A percentile compares a stretch with the other conserved stretches of the same genome.
These are phyloP conservation scores for Argyresthia albistria DNA, from an alignment of 2,888 invertebrate species.

Conservation along the genomic window DNA sequence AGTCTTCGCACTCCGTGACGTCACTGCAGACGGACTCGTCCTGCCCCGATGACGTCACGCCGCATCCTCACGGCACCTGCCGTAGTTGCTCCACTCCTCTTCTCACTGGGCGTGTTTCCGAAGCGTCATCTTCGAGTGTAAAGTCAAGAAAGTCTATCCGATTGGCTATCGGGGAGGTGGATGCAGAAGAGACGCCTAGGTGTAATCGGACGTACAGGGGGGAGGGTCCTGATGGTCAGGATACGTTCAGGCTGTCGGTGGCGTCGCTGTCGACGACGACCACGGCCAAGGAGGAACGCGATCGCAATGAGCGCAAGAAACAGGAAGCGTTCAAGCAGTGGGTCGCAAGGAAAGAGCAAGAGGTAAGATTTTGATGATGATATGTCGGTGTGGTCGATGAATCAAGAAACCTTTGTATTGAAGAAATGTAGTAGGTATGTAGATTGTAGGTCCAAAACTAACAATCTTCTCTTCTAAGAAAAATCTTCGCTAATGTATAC, in stretches of 20 bases:
- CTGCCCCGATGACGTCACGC: conserved; percentile 43
- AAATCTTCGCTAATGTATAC: too few species aligned
- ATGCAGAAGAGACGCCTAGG: conserved; percentile 40
- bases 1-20: conserved; percentile 49
- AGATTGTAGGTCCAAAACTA: too few species aligned
- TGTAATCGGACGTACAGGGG: conserved; percentile 46
- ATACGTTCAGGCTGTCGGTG: conserved; percentile 58
- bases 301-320: conserved; percentile 45
- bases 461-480: too few species aligned
- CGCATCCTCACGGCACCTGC: conserved; percentile 56
- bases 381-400: too few species aligned
- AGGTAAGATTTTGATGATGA: conserved; percentile 25
- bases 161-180: conserved; percentile 19
- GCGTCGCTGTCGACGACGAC: conserved; percentile 54
- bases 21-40: conserved; percentile 40
- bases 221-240: conserved; percentile 30
- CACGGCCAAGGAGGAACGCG: conserved; percentile 58
- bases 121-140: conserved; percentile 39
- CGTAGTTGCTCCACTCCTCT: conserved; percentile 58
- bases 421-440: too few species aligned
- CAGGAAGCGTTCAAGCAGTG: conserved; percentile 56
- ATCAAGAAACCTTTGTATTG: too few species aligned
- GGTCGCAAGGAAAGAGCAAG: conserved; percentile 55
- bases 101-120: conserved; percentile 43
- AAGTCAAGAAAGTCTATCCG: conserved; percentile 54